Conservation (phyloP, 30 jellyfish, hydroid and myxozoan species). For the Chrysaora quinquecirrha region DNA sequence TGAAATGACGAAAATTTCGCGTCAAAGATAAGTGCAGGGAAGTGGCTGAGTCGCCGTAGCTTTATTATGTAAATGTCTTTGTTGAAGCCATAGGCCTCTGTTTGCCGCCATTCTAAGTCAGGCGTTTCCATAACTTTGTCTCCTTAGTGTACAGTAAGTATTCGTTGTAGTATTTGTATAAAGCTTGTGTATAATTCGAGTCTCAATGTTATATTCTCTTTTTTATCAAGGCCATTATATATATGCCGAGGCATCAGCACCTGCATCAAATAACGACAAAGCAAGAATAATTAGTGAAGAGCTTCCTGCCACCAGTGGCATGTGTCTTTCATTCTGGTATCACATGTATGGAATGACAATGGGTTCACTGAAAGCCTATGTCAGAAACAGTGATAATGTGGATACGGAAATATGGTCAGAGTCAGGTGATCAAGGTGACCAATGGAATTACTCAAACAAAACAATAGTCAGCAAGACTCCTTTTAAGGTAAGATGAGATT, state of each 20-base stretch:
- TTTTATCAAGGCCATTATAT: constrained; percentile 24
- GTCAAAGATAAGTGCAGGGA: too few relatives aligned
- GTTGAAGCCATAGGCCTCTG: too few relatives aligned
- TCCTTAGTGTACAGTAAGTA: too few relatives aligned
- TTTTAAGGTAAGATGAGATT: constrained; percentile 1
- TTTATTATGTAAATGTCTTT: too few relatives aligned
- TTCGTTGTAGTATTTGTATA: too few relatives aligned
- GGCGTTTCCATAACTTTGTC: too few relatives aligned
- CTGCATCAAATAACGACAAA: constrained; percentile 70
- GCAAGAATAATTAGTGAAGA: constrained; percentile 67
- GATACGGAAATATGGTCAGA: constrained; percentile 62
- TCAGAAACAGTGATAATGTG: background rate
- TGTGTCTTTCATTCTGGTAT: constrained; percentile 80
- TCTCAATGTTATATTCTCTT: too few relatives aligned
- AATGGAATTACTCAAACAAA: constrained; percentile 50
- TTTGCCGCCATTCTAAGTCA: too few relatives aligned
- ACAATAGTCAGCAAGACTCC: constrained; percentile 6
- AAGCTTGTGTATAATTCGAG: too few relatives aligned
- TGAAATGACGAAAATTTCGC: too few relatives aligned
- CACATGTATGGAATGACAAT: constrained; percentile 79
- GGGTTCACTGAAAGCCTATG: constrained; percentile 51
- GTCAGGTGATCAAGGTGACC: constrained; percentile 73
- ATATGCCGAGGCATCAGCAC: constrained; percentile 84
- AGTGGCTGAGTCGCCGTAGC: too few relatives aligned
- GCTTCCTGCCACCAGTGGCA: constrained; percentile 15